phyloP scores from a whole-genome alignment of 2,797 vertebrate species.

The Tenualosa thibaudeaui region DNA sequence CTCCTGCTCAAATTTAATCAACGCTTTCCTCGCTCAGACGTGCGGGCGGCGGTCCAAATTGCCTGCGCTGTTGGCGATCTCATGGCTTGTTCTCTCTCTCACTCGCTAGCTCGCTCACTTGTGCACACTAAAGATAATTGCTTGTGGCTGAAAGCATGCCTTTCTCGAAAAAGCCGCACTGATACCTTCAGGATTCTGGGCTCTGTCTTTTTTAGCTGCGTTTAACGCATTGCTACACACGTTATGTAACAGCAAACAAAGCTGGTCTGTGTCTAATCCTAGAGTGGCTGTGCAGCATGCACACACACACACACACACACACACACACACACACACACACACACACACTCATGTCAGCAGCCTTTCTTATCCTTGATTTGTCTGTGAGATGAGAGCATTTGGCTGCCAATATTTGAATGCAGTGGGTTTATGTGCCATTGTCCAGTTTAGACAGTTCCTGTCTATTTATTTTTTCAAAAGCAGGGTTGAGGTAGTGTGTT shows the following conservation, averaged over 20 bases:
- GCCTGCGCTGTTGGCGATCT: not conserved
- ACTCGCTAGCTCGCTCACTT: constrained; percentile 1
- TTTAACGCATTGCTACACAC: constrained; percentile 30
- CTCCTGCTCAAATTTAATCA: constrained; percentile 18
- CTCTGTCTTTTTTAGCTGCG: constrained; percentile 1
- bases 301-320: not conserved
- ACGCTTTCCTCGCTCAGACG: not conserved
- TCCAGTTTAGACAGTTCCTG: not conserved
- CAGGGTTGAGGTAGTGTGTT: constrained; percentile 1
- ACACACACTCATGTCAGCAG: not conserved
- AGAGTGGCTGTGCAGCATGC: not conserved
- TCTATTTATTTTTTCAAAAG: not conserved
- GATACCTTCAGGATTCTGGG: constrained; percentile 26
- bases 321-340: constrained; percentile 1
- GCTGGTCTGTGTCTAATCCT: constrained; percentile 31
- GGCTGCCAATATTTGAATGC: constrained; percentile 15
- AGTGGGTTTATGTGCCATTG: constrained; percentile 20
- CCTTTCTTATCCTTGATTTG: not conserved
- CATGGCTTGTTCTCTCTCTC: not conserved
- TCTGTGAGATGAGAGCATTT: not conserved
- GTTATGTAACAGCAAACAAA: constrained; percentile 43
- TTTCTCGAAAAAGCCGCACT: constrained; percentile 24
- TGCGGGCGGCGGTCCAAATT: constrained; percentile 15
- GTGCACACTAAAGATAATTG: constrained; percentile 33
- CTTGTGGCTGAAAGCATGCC: constrained; percentile 42